Conservation (phyloP, 2,888 invertebrate genomes). For the Hirtodrosophila cameraria region DNA sequence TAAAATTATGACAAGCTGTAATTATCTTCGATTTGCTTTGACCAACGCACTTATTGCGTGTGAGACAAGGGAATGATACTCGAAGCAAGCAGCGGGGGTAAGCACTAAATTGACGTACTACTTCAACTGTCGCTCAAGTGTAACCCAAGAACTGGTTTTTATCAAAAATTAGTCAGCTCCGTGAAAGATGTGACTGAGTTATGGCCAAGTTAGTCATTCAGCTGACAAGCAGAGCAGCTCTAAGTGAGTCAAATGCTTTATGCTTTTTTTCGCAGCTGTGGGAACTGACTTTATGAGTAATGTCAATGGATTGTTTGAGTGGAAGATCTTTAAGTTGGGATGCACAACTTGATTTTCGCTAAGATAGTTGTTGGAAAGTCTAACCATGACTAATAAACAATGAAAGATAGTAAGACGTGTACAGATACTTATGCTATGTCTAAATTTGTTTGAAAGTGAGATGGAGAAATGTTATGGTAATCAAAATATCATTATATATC, state of each 20-base stretch:
- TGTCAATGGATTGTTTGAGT: constrained; percentile 31
- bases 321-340: constrained; percentile 31
- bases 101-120: constrained; percentile 32
- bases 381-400: constrained; percentile 18
- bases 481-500: not conserved
- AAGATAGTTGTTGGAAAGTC: not conserved
- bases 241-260: constrained; percentile 41
- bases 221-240: constrained; percentile 3
- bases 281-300: constrained; percentile 48
- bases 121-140: constrained; percentile 53
- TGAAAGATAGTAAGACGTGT: too few species aligned
- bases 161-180: constrained; percentile 49
- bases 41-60: constrained; percentile 77
- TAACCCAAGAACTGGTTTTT: constrained; percentile 43
- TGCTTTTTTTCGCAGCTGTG: constrained; percentile 15
- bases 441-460: too few species aligned
- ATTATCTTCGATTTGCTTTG: constrained; percentile 80
- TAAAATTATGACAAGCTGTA: constrained; percentile 80
- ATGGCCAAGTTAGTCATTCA: constrained; percentile 54
- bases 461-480: too few species aligned
- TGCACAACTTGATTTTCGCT: not conserved
- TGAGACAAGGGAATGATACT: constrained; percentile 46
- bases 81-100: constrained; percentile 11
- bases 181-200: constrained; percentile 37
- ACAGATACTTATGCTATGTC: too few species aligned